Conservation (phyloP, 2,888 invertebrate genomes). For the Oscheius sp. region DNA sequence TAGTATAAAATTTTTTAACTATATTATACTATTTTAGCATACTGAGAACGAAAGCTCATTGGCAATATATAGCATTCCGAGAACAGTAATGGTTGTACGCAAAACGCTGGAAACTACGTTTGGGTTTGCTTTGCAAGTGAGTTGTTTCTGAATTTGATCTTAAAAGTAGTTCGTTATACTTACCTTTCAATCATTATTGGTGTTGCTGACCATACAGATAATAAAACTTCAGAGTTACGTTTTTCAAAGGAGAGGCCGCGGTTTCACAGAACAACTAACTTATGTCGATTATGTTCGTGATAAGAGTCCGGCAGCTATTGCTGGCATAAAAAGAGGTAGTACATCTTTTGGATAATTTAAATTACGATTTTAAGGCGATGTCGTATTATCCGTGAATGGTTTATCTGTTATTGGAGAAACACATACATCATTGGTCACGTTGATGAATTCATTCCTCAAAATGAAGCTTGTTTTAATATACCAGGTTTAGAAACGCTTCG, state of each 20-base stretch:
- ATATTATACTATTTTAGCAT: no score
- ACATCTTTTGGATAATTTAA: neutral
- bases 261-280: slow-evolving; percentile 94
- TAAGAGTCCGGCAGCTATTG: slow-evolving; percentile 89
- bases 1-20: no score
- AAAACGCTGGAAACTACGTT: slow-evolving; percentile 82
- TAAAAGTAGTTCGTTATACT: no score
- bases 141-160: slow-evolving; percentile 22
- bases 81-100: slow-evolving; percentile 77
- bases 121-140: slow-evolving; percentile 89
- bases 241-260: slow-evolving; percentile 92
- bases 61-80: slow-evolving; percentile 80
- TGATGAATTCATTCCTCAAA: slow-evolving; percentile 46
- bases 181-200: no score
- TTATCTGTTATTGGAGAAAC: slow-evolving; percentile 46
- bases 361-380: slow-evolving; percentile 42
- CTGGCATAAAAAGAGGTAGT: slow-evolving; percentile 89
- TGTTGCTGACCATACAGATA: no score
- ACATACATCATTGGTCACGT: slow-evolving; percentile 51
- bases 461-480: slow-evolving; percentile 49
- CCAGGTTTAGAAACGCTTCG: slow-evolving; percentile 25
- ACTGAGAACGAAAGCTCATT: neutral
- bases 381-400: slow-evolving; percentile 57
- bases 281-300: slow-evolving; percentile 95
- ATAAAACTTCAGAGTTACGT: slow-evolving; percentile 94